Percentiles rank a stretch among this genome's conserved stretches.
phyloP scores from a whole-genome alignment of 2,113 vertebrate genomes.

The Cheirogaleus medius region DNA sequence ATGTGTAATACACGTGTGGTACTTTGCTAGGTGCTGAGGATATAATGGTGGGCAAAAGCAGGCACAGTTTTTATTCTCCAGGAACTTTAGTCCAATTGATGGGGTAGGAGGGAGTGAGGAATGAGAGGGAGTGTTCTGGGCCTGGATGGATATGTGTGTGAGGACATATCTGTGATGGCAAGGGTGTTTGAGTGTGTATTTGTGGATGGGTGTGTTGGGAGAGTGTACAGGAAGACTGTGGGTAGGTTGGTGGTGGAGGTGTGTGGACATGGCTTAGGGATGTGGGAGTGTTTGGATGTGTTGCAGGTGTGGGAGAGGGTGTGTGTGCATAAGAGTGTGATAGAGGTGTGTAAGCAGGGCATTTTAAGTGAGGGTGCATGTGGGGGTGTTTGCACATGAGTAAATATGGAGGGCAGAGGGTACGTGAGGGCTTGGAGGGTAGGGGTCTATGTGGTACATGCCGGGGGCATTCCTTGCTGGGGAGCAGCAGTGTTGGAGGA shows the following conservation, averaged over 20 bases:
- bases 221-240: not conserved
- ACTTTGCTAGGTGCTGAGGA: not conserved
- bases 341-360: not conserved
- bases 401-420: not conserved
- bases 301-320: not conserved
- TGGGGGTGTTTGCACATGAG: not conserved
- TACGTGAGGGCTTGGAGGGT: constrained; percentile 25
- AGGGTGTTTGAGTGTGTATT: not conserved
- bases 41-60: not conserved
- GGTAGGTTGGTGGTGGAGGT: not conserved
- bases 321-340: not conserved
- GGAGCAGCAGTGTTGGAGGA: constrained; percentile 28
- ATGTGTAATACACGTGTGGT: not conserved
- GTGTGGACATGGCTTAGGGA: not conserved
- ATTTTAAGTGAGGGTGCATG: not conserved
- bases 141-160: not conserved
- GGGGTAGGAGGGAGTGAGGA: not conserved
- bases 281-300: not conserved
- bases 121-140: not conserved
- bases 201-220: not conserved
- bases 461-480: constrained; percentile 44
- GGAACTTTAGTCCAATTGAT: not conserved
- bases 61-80: not conserved
- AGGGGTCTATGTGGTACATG: not conserved
- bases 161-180: not conserved